phyloP scores from a whole-genome alignment of 2,113 vertebrate genomes.

The Rhizomys pruinosus region DNA sequence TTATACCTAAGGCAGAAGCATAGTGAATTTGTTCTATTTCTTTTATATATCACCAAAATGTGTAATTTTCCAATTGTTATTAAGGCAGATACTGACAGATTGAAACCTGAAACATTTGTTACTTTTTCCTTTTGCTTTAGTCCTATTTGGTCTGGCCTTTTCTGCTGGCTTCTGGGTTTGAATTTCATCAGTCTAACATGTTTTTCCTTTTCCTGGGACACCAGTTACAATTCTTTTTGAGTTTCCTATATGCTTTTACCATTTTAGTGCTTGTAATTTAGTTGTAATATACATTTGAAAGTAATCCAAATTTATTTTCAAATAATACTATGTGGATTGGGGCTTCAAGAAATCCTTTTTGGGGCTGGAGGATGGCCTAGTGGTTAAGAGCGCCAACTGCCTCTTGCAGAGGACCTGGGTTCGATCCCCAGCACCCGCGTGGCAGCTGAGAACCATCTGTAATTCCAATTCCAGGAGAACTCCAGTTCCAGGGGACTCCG shows the following conservation, averaged over 20 bases:
- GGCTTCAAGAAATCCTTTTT: no score
- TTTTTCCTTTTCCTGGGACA: background rate
- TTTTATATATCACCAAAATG: background rate
- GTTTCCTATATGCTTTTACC: background rate
- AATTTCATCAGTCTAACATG: no score
- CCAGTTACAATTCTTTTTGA: background rate
- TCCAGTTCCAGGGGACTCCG: no score
- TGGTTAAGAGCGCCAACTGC: no score
- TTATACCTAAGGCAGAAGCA: background rate
- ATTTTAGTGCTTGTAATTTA: background rate
- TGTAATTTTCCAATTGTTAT: background rate
- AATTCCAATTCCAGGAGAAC: no score
- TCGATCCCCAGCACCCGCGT: no score
- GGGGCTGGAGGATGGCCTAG: no score
- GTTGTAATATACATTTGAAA: no score
- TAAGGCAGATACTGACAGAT: background rate
- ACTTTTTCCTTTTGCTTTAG: background rate
- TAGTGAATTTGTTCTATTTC: background rate
- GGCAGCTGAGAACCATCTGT: no score
- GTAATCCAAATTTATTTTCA: background rate
- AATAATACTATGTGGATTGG: background rate
- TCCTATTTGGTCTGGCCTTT: background rate
- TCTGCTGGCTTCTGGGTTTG: background rate
- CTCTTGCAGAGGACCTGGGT: no score
- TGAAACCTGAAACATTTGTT: background rate